Evolutionary conservation across 2,113 vertebrate genomes (phyloP).

Genomic region (Budorcas taxicolor): DNA sequence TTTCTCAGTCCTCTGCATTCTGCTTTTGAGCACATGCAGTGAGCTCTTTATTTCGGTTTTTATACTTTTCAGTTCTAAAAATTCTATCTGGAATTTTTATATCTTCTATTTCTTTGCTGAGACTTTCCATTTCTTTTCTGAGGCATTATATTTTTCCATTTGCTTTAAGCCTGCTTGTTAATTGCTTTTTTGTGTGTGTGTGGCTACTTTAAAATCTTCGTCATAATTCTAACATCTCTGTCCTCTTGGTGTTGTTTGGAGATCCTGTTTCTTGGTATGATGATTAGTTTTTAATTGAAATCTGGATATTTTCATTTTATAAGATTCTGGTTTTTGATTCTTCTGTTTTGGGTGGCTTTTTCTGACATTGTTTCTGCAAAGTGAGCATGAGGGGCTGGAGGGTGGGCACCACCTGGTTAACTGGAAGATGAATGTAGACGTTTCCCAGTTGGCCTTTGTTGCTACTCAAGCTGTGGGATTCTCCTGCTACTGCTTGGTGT

Average conservation of each 20-base stretch:
- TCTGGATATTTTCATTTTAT: not conserved
- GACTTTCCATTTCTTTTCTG: not conserved
- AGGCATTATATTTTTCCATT: not conserved
- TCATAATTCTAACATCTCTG: not conserved
- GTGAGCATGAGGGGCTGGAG: not conserved
- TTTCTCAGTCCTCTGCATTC: not conserved
- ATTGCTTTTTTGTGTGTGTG: not conserved
- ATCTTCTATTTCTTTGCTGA: not conserved
- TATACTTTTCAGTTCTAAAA: not conserved
- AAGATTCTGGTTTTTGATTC: not conserved
- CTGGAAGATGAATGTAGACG: not conserved
- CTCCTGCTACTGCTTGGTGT: not conserved
- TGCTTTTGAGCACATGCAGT: not conserved
- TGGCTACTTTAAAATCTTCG: not conserved
- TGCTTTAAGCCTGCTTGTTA: not conserved
- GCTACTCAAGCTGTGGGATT: not conserved
- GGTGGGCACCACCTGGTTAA: not conserved
- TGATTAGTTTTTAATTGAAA: not conserved
- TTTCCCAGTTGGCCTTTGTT: not conserved
- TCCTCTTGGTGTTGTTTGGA: not conserved
- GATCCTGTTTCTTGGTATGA: not conserved
- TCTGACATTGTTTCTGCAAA: not conserved
- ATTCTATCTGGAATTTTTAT: not conserved
- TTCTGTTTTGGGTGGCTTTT: not conserved
- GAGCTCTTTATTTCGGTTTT: not conserved